Base-by-base conservation (phyloP, 2,797 vertebrate genomes). In the Cryptoprocta ferox region DNA sequence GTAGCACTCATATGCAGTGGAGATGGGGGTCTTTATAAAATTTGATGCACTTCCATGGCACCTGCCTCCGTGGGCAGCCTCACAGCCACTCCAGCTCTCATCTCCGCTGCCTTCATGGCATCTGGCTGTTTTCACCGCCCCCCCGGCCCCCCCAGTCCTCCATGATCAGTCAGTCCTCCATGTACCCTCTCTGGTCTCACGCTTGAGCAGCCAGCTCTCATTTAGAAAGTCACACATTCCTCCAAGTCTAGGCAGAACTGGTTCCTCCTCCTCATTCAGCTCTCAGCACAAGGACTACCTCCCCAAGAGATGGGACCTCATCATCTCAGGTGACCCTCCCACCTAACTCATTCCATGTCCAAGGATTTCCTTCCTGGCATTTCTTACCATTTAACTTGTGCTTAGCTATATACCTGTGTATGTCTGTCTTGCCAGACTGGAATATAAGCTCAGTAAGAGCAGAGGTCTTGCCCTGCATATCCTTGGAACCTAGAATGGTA, bases 171-270 rank as follows among this genome's bases (percentile, higher is more conserved):
- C 24, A 32, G 24, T 61, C 61, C 59, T 91, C 18, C 37, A 26
- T 5, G 18, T 39, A 12, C 26, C 45, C 4, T 68, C 68, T 68
- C 48, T 73, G 24, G 21, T 39, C 61, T 83, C 28, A 61, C 8
- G 13, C 5, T 3, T 45, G 32, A 66, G n/a, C 39, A 88, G 5
- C 71, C 37, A 2, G 15, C 37, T 35, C n/a, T 78, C 82, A 13
- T 75, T 89, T 56, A 81, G 73, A 81, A 88, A 91, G 79, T 73
- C 53, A 48, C 32, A 37, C 7, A 76, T 50, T 80, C n/a, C 15
- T 89, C 42, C 21, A 75, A 48, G 30, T 68, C 26, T 88, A 75
- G 26, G 8, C n/a, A 1, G 85, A 32, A 37, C 39, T 79, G 37
- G 28, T 10, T 89, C 45, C 8, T 73, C 35, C 12, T n/a, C 13